Percentiles rank a stretch among this genome's conserved stretches.
Conservation (phyloP, 2,797 vertebrate genomes). For the Ibycter americanus region DNA sequence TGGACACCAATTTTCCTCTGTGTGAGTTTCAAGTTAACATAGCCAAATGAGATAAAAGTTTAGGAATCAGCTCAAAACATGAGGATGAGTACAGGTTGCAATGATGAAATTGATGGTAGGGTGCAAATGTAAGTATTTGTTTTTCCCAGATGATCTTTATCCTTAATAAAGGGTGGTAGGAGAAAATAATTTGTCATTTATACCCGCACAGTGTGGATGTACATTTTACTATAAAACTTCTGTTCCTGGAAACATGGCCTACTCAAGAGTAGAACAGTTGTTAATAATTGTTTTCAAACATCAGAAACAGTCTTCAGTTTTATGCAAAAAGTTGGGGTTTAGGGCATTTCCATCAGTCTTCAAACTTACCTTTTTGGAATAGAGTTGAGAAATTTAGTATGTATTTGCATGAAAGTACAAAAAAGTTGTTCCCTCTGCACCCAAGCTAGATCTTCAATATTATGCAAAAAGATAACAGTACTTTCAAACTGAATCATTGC, state of each 20-base stretch:
- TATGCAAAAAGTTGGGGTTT: background rate
- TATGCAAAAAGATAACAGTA: background rate
- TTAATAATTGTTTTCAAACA: background rate
- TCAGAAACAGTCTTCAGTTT: background rate
- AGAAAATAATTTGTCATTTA: background rate
- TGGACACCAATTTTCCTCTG: background rate
- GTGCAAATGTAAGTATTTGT: background rate
- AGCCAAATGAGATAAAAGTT: background rate
- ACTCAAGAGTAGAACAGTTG: background rate
- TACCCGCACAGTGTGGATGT: background rate
- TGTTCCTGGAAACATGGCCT: background rate
- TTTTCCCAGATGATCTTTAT: background rate
- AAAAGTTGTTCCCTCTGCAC: background rate
- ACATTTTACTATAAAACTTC: background rate
- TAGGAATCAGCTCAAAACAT: background rate
- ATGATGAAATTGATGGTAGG: background rate
- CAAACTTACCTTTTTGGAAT: background rate
- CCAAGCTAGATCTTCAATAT: background rate
- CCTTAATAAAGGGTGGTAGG: background rate
- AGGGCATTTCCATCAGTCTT: background rate
- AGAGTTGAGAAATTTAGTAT: background rate
- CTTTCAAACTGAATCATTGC: background rate
- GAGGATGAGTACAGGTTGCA: background rate
- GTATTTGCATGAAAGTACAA: background rate
- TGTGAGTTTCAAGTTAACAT: background rate